These are phyloP conservation scores for Dipodomys spectabilis DNA, from an alignment of 2,113 vertebrate species.

Conservation along the genomic window DNA sequence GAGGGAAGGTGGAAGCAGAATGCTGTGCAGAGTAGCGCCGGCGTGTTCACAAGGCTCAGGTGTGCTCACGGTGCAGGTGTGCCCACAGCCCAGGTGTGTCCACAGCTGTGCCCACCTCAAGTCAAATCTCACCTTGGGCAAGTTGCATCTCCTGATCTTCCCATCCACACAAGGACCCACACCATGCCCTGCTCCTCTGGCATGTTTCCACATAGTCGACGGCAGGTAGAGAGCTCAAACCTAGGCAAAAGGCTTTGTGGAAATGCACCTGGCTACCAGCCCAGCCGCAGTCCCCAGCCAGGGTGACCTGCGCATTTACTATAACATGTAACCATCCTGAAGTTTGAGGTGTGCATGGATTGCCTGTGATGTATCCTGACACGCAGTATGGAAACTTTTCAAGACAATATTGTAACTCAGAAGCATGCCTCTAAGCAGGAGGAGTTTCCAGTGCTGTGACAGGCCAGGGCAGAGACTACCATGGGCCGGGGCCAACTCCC, in stretches of 20 bases:
- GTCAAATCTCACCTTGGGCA: neutral
- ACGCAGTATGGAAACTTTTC: neutral
- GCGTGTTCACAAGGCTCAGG: neutral
- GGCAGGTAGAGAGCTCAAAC: fast-evolving
- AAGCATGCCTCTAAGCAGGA: neutral
- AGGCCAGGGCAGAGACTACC: neutral
- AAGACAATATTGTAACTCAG: neutral
- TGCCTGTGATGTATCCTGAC: neutral
- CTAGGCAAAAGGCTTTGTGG: neutral
- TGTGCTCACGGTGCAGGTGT: neutral
- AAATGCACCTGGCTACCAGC: neutral
- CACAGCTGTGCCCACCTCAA: fast-evolving
- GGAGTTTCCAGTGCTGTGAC: neutral
- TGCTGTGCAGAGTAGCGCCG: fast-evolving
- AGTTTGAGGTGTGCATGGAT: no score
- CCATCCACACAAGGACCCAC: no score
- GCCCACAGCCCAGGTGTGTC: fast-evolving
- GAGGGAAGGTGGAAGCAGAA: neutral
- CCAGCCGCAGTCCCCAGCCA: neutral
- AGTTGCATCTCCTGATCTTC: neutral
- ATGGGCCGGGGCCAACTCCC: no score
- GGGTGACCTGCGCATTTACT: no score
- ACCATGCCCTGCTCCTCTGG: neutral
- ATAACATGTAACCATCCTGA: neutral
- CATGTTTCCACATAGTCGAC: no score